These are phyloP conservation scores for Yponomeuta sedellus DNA, from an alignment of 2,888 invertebrate genomes.

Conservation along the genomic window DNA sequence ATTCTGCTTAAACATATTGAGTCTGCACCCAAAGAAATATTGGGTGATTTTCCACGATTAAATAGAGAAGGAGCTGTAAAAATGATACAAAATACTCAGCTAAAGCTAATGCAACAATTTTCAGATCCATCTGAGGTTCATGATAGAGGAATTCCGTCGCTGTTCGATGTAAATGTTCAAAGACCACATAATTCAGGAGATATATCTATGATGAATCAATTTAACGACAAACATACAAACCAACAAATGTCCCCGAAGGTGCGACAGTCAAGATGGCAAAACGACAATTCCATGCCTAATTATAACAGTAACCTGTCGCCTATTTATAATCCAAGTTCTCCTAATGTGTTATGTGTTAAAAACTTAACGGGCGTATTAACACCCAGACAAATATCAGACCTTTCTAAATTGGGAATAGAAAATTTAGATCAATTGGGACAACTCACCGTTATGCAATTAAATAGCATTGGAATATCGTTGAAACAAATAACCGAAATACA, in stretches of 20 bases:
- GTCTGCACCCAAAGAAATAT: conserved; percentile 92
- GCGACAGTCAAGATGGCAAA: conserved; percentile 70
- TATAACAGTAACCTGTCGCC: conserved; percentile 44
- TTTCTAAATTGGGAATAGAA: conserved; percentile 76
- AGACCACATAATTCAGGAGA: conserved; percentile 51
- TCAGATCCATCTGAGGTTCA: conserved; percentile 42
- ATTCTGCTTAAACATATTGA: conserved; percentile 86
- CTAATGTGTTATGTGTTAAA: conserved; percentile 72
- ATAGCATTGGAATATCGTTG: conserved; percentile 76
- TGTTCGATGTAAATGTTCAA: conserved; percentile 67
- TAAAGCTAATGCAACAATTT: conserved; percentile 62
- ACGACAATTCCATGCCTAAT: conserved; percentile 52
- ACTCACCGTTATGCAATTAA: conserved; percentile 77
- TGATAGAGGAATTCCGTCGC: conserved; percentile 59
- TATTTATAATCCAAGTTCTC: conserved; percentile 37
- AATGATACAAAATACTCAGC: conserved; percentile 69
- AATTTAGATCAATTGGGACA: conserved; percentile 79
- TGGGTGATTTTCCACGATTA: conserved; percentile 91
- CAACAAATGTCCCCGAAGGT: conserved; percentile 65
- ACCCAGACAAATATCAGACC: conserved; percentile 75
- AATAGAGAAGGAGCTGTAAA: conserved; percentile 84
- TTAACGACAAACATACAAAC: conserved; percentile 43
- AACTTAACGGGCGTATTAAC: conserved; percentile 77
- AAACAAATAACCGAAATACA: conserved; percentile 79
- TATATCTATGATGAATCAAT: conserved; percentile 43